A percentile compares a stretch with the other conserved stretches of the same genome.
These are phyloP conservation scores for Pionites leucogaster DNA, from an alignment of 2,113 vertebrate species.

Conservation along the genomic window DNA sequence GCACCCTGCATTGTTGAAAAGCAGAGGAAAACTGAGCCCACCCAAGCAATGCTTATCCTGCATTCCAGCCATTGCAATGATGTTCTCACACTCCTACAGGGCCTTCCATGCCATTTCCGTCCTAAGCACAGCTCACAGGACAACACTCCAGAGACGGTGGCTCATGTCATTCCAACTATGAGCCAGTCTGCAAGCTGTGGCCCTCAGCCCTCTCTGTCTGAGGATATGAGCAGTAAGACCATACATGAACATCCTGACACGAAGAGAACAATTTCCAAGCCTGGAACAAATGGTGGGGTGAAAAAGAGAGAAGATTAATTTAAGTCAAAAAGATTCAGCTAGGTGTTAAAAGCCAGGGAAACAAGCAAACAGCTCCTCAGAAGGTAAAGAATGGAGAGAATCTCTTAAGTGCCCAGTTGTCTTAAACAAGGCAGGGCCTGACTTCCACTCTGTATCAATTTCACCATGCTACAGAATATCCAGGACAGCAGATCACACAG, in stretches of 20 bases:
- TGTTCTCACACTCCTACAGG: not conserved
- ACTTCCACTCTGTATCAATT: not conserved
- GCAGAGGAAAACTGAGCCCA: slow-evolving; percentile 56
- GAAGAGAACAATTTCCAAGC: not conserved
- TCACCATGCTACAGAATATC: not conserved
- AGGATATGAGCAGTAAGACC: not conserved
- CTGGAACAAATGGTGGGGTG: not conserved
- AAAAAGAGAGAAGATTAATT: not conserved
- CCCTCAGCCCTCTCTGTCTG: not conserved
- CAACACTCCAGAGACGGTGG: not conserved
- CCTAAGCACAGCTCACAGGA: slow-evolving; percentile 20
- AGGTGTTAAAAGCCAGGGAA: not conserved
- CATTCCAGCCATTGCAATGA: slow-evolving; percentile 35
- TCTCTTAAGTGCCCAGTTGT: not conserved
- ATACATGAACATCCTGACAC: not conserved
- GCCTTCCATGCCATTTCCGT: not conserved
- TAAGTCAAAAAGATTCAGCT: not conserved
- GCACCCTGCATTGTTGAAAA: not conserved
- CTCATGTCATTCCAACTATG: not conserved
- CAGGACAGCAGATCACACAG: not conserved
- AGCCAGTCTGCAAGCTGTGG: not conserved
- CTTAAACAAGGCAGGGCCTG: not conserved
- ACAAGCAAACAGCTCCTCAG: not conserved
- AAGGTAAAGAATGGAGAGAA: not conserved
- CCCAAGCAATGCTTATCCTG: slow-evolving; percentile 38